Percentiles rank a stretch among this genome's conserved stretches.
Conservation (phyloP, 2,797 vertebrate species). For the Allobates femoralis region DNA sequence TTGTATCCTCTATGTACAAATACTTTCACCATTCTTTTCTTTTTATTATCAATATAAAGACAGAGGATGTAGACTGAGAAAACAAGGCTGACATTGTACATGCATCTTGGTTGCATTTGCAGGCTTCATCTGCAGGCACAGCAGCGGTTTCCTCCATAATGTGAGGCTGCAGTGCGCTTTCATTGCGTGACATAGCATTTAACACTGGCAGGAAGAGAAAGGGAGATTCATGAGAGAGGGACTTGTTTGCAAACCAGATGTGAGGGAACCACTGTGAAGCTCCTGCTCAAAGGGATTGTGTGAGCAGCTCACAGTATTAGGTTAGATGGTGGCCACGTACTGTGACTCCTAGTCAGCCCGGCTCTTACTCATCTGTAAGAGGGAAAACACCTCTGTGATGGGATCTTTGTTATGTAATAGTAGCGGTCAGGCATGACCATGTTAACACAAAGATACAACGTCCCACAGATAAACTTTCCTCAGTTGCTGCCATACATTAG, state of each 20-base stretch:
- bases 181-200: slow-evolving; percentile 62
- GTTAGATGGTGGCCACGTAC: background rate
- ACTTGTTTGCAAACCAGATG: slow-evolving; percentile 59
- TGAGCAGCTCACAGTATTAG: background rate
- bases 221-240: slow-evolving; percentile 52
- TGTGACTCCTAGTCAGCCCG: background rate
- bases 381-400: slow-evolving; percentile 7
- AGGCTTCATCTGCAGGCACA: slow-evolving; percentile 58
- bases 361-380: background rate
- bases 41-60: background rate
- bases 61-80: background rate
- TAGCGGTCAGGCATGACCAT: background rate
- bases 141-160: slow-evolving; percentile 23
- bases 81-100: slow-evolving; percentile 62
- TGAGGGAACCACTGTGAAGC: slow-evolving; percentile 49
- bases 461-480: background rate
- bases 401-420: background rate
- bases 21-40: background rate
- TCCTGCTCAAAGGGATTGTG: slow-evolving; percentile 1
- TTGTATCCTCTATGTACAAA: background rate
- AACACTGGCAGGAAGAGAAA: slow-evolving; percentile 52
- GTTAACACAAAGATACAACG: background rate
- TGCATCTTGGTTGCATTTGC: slow-evolving; percentile 55
- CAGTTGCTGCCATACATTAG: background rate
- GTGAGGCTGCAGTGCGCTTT: slow-evolving; percentile 60